Evolutionary conservation across 1,140 invertebrate species (phyloP).

Genomic region (Macrosteles quadrilineatus): DNA sequence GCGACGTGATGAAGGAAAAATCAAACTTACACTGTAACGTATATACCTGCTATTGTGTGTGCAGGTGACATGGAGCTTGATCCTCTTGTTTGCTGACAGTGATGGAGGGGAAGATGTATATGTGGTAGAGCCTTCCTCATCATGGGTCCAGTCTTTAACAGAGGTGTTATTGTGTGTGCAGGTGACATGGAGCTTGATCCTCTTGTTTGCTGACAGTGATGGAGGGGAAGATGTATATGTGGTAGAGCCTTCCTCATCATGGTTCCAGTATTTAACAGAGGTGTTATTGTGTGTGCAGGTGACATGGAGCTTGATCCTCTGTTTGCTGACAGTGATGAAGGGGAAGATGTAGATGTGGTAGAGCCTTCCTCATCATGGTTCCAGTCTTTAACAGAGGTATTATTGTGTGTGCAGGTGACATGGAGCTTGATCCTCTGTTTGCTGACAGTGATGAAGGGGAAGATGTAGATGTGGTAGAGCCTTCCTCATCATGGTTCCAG

Average conservation of each 20-base stretch:
- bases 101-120: no score
- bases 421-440: slow-evolving; percentile 57
- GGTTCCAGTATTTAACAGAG: no score
- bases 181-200: slow-evolving; percentile 56
- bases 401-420: slow-evolving; percentile 51
- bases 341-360: slow-evolving; percentile 48
- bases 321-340: slow-evolving; percentile 54
- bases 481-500: slow-evolving; percentile 26
- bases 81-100: no score
- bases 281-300: no score
- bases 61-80: no score
- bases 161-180: no score
- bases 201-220: slow-evolving; percentile 56
- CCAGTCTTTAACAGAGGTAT: no score
- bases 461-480: slow-evolving; percentile 48
- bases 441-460: slow-evolving; percentile 51
- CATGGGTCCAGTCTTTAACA: no score
- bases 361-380: neutral
- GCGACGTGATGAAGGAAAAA: no score
- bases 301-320: slow-evolving; percentile 57
- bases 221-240: slow-evolving; percentile 47
- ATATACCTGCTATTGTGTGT: no score
- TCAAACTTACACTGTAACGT: no score
- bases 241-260: slow-evolving; percentile 28
- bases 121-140: no score